These are phyloP conservation scores for Larimichthys crocea DNA, from an alignment of 2,113 vertebrate species.

Conservation along the genomic window DNA sequence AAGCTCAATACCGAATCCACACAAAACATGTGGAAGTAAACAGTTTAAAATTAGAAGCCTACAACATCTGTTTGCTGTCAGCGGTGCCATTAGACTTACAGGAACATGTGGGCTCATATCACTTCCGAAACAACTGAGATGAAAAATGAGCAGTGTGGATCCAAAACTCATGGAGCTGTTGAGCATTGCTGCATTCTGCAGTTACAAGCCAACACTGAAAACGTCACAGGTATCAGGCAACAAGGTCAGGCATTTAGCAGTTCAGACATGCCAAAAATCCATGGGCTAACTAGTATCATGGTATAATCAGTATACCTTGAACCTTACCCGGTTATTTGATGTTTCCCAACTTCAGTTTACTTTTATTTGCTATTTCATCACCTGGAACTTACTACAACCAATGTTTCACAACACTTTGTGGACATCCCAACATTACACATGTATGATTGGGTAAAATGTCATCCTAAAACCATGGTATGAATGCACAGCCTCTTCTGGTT, in stretches of 20 bases:
- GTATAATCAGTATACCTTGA: not conserved
- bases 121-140: not conserved
- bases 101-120: not conserved
- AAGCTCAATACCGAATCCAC: not conserved
- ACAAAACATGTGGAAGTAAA: not conserved
- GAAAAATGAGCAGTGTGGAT: slow-evolving; percentile 11
- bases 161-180: not conserved
- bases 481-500: not conserved
- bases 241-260: not conserved
- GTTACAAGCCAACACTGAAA: not conserved
- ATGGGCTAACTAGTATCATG: not conserved
- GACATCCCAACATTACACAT: not conserved
- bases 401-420: not conserved
- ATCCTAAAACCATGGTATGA: not conserved
- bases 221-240: not conserved
- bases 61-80: not conserved
- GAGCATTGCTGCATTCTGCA: not conserved
- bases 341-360: not conserved
- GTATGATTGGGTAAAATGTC: not conserved
- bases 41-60: not conserved
- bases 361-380: not conserved
- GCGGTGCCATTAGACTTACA: not conserved
- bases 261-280: not conserved
- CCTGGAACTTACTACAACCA: not conserved
- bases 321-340: not conserved